phyloP scores from a whole-genome alignment of 2,888 invertebrate species.

The Schizaphis graminum region DNA sequence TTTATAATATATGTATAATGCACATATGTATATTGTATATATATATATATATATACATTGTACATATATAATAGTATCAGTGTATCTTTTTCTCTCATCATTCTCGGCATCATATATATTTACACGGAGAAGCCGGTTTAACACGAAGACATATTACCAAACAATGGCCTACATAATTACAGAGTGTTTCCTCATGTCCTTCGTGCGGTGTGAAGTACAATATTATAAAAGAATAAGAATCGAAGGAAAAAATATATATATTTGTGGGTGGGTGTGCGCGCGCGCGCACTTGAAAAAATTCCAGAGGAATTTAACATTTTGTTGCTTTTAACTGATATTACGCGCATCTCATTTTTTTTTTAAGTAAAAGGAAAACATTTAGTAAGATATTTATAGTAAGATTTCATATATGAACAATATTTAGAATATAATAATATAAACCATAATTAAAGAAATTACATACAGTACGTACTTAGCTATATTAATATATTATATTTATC shows the following conservation, averaged over 20 bases:
- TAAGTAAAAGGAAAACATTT: neutral
- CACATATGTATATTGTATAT: neutral
- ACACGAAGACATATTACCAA: slow-evolving; percentile 57
- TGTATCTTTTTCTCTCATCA: slow-evolving; percentile 16
- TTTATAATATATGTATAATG: slow-evolving; percentile 20
- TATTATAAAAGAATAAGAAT: slow-evolving; percentile 56
- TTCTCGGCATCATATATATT: neutral
- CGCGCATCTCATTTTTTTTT: neutral
- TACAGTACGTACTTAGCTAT: neutral
- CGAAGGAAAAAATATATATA: slow-evolving; percentile 19
- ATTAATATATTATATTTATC: neutral
- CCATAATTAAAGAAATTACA: neutral
- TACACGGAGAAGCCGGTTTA: slow-evolving; percentile 21
- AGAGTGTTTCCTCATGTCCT: slow-evolving; percentile 45
- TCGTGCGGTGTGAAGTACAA: slow-evolving; percentile 30
- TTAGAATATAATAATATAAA: neutral
- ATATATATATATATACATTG: neutral
- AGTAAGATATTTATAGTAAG: neutral
- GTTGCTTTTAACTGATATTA: neutral
- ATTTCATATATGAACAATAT: neutral
- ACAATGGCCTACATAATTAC: slow-evolving; percentile 62
- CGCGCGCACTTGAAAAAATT: slow-evolving; percentile 1
- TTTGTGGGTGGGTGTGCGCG: neutral
- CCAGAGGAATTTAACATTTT: neutral
- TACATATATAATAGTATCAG: neutral